Base-by-base conservation (phyloP, 2,113 vertebrate genomes). In the Gavia stellata region DNA sequence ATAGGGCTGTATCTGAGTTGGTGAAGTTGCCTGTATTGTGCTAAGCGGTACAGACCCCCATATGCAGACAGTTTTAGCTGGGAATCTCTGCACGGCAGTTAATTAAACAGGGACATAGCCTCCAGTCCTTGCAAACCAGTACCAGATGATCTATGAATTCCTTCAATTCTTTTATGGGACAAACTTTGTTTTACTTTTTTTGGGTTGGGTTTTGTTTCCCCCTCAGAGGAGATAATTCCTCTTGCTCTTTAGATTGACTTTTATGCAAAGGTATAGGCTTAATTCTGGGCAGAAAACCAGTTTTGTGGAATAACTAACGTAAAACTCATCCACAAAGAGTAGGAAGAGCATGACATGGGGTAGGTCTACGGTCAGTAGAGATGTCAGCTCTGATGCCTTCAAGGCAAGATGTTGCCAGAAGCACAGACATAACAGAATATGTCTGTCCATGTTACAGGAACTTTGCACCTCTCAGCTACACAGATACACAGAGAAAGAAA, bases 1-100 rank as follows among this genome's bases (percentile, higher is more conserved):
- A 38, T 3, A 16, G 0, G 0, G 21, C 25, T 70, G 33, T 20
- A 49, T 3, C 52, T 42, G 71, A 72, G 66, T 52, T n/a, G 19
- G 21, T 42, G 52, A 63, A 55, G 74, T 25, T 72, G 62, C 18
- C 65, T 11, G 6, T 5, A 7, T 14, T 49, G 34, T 31, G 38
- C 33, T 42, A 66, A 49, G 42, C 33, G 33, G 26, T 45, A 28
- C n/a, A 55, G 21, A 77, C 4, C 6, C 18, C 45, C 17, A 3
- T 6, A 59, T 33, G n/a, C 0, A 0, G 36, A n/a, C 44, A n/a
- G 18, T 34, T 68, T 50, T 24, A 61, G 12, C 40, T 72, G 34
- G 44, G 58, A 88, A 52, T 47, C 33, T 80, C 10, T 33, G 31
- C 5, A 12, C 2, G 7, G 16, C 31, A 44, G 6, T 10, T 70